These are phyloP conservation scores for Neodiprion fabricii DNA, from an alignment of 1,140 invertebrate genomes.

Conservation along the genomic window DNA sequence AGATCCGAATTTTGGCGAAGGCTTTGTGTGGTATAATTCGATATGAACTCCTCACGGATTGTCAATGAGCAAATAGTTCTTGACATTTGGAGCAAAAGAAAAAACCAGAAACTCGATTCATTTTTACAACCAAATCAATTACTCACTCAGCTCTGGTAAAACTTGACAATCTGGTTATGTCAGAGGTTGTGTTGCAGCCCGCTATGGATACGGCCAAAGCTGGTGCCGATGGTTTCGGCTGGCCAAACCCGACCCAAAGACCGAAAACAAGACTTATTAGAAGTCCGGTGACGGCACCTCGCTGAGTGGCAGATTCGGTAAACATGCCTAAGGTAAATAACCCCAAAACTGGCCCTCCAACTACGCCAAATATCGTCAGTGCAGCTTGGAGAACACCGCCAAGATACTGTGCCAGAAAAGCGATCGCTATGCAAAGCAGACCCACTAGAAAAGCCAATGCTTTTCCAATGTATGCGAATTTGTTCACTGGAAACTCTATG, in stretches of 20 bases:
- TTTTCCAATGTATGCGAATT: constrained; percentile 58
- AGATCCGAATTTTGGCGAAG: too few relatives aligned
- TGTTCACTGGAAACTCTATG: constrained; percentile 32
- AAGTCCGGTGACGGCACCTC: constrained; percentile 77
- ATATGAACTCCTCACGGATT: too few relatives aligned
- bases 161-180: constrained; percentile 41
- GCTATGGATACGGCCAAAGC: constrained; percentile 67
- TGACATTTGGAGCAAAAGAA: constrained; percentile 13
- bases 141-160: constrained; percentile 23
- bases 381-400: constrained; percentile 79
- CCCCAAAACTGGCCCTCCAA: constrained; percentile 80
- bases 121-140: constrained; percentile 22
- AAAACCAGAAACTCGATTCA: neutral
- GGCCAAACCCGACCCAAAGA: constrained; percentile 85
- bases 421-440: constrained; percentile 70
- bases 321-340: constrained; percentile 84
- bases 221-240: constrained; percentile 69
- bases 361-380: constrained; percentile 73
- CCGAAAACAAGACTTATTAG: constrained; percentile 72
- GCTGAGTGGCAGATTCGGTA: constrained; percentile 68
- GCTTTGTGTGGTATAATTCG: too few relatives aligned
- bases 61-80: too few relatives aligned
- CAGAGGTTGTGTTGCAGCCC: constrained; percentile 59
- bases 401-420: constrained; percentile 74
- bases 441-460: constrained; percentile 74